phyloP scores from a whole-genome alignment of 2,888 invertebrate species.

The Limnephilus rhombicus region DNA sequence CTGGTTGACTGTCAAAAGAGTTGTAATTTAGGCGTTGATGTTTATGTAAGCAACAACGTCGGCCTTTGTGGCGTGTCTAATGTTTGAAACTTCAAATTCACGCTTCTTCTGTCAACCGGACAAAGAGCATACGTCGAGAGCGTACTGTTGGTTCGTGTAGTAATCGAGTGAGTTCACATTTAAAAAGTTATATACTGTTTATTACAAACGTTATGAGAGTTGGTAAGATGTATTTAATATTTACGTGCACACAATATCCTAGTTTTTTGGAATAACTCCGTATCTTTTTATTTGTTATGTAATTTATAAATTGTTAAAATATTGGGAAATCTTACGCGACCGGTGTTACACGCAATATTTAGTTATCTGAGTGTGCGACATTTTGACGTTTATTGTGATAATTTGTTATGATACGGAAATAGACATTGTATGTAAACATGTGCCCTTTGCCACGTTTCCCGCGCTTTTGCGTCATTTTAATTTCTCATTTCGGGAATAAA shows the following conservation, averaged over 20 bases:
- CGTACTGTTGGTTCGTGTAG: conserved; percentile 7
- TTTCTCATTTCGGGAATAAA: background rate
- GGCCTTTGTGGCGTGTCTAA: conserved; percentile 45
- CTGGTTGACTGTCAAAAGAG: conserved; percentile 24
- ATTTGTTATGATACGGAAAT: conserved; percentile 44
- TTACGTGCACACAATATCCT: background rate
- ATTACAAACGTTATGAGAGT: background rate
- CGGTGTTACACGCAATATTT: background rate
- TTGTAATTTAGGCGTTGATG: conserved; percentile 54
- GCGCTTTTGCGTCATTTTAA: conserved; percentile 40
- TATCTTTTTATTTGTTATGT: conserved; percentile 33
- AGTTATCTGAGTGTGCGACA: background rate
- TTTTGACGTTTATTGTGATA: conserved; percentile 36
- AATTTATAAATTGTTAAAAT: conserved; percentile 12
- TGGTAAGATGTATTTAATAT: conserved; percentile 30
- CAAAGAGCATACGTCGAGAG: conserved; percentile 40
- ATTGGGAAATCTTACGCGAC: background rate
- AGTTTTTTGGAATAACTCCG: conserved; percentile 12
- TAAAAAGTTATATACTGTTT: background rate
- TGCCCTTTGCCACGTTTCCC: conserved; percentile 42
- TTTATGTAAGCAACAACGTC: conserved; percentile 55
- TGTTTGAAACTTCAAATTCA: conserved; percentile 61
- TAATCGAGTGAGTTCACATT: background rate
- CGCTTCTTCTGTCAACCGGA: conserved; percentile 57
- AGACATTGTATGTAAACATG: conserved; percentile 35